Percentiles rank a stretch among this genome's conserved stretches.
Conservation (phyloP, 2,797 vertebrate genomes). For the Malurus splendens region DNA sequence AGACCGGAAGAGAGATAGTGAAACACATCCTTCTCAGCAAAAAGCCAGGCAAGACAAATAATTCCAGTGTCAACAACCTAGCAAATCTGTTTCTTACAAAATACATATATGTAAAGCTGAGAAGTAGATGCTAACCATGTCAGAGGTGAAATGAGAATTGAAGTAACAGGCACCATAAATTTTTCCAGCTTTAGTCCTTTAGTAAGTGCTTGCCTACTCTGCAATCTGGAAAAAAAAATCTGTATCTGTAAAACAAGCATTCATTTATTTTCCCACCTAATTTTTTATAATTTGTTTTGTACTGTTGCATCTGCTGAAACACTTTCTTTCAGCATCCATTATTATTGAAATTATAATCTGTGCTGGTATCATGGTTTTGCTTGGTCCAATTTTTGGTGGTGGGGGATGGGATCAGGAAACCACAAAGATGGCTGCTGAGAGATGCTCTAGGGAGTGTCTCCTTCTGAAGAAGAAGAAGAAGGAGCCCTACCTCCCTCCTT, state of each 20-base stretch:
- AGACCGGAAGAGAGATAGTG: not conserved
- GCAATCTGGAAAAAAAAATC: not conserved
- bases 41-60: not conserved
- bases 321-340: not conserved
- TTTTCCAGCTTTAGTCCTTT: not conserved
- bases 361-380: not conserved
- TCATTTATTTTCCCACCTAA: not conserved
- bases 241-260: not conserved
- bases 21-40: not conserved
- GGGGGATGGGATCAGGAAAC: too few species aligned
- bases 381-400: too few species aligned
- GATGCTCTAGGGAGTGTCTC: too few species aligned
- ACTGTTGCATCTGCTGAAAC: not conserved
- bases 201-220: not conserved
- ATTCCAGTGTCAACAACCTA: not conserved
- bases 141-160: not conserved
- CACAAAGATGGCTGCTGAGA: too few species aligned
- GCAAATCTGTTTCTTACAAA: not conserved
- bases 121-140: not conserved
- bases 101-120: not conserved
- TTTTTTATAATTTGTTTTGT: not conserved
- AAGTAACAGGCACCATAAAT: not conserved
- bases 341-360: not conserved
- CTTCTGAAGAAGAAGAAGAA: too few species aligned
- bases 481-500: too few species aligned